Evolutionary conservation across 2,888 invertebrate genomes (phyloP), one percentile per base, ranked within the genome.

Genomic region (Xanthorhoe designata): DNA sequence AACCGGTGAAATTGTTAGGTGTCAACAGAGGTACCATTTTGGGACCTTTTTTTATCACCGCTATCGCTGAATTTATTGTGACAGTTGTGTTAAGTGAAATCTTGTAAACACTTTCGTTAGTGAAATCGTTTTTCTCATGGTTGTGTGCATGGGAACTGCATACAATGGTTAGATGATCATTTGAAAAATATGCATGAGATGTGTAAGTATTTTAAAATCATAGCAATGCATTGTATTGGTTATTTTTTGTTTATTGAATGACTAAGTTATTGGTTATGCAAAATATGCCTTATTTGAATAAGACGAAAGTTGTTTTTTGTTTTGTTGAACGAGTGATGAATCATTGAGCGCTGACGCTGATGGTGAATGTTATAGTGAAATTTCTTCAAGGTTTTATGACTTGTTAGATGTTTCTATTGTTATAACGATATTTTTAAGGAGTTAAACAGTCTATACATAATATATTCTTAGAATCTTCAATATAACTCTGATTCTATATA

Each of bases 161-260:
- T 66, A 75, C 78, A 79, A 85, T 83, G 81, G 74, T 80, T 79
- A 66, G 50, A 70, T 80, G 74, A 83, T 77, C 66, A 65, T 67
- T 24, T 71, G 72, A 75, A 83, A 82, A 81, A 88, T 67, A 64
- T 88, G 86, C 84, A 88, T 83, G 89, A 90, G 78, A 91, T 91
- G 88, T 91, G 91, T 92, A 82, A 92, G 91, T 91, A 87, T 72
- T 74, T 73, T 69, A 68, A 61, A 70, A 64, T 69, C 65, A 64
- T 51, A 58, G 54, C 49, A 63, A 61, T 53, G 56, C 63, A 68
- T 69, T 66, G 65, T 69, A 56, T 62, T 56, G 17, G 60, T 55
- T 59, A 61, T 59, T 71, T 72, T 69, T 68, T 71, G 68, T 74
- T 72, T 70, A 71, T 71, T 60, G 58, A 61, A 60, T 54, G 53